Conservation (phyloP, 1,140 invertebrate genomes). For the Leptopilina clavipes region DNA sequence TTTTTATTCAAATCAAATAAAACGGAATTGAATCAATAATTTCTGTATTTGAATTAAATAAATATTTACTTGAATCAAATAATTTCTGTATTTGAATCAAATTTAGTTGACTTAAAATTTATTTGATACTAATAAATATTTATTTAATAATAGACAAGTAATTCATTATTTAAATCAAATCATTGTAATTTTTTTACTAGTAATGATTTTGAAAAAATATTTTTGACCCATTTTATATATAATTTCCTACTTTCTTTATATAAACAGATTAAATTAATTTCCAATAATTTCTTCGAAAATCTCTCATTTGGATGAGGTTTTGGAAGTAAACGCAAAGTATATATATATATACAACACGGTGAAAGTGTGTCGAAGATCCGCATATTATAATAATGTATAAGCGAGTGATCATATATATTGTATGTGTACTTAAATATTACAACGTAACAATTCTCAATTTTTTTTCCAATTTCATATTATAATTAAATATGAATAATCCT, state of each 20-base stretch:
- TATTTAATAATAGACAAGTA: too few relatives aligned
- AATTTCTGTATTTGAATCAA: too few relatives aligned
- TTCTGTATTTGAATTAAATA: too few relatives aligned
- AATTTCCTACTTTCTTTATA: background rate
- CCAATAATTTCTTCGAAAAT: background rate
- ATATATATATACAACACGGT: background rate
- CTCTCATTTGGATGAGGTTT: background rate
- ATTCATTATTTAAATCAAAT: too few relatives aligned
- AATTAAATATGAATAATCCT: background rate
- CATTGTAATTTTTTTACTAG: too few relatives aligned
- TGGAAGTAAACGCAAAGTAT: background rate
- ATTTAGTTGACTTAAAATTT: too few relatives aligned
- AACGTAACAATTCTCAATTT: background rate
- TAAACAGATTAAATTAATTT: background rate
- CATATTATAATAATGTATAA: background rate
- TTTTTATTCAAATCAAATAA: too few relatives aligned
- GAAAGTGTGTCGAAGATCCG: slow-evolving; percentile 3
- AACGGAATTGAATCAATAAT: too few relatives aligned
- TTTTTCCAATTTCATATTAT: background rate
- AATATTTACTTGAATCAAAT: too few relatives aligned
- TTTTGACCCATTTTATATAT: background rate
- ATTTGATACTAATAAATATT: too few relatives aligned
- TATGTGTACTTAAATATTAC: background rate
- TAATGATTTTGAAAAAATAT: too few relatives aligned
- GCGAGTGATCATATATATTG: background rate